Evolutionary conservation across 2,888 invertebrate species (phyloP), one percentile per base, ranked within the genome.

Genomic region (Minunthozetes semirufus): DNA sequence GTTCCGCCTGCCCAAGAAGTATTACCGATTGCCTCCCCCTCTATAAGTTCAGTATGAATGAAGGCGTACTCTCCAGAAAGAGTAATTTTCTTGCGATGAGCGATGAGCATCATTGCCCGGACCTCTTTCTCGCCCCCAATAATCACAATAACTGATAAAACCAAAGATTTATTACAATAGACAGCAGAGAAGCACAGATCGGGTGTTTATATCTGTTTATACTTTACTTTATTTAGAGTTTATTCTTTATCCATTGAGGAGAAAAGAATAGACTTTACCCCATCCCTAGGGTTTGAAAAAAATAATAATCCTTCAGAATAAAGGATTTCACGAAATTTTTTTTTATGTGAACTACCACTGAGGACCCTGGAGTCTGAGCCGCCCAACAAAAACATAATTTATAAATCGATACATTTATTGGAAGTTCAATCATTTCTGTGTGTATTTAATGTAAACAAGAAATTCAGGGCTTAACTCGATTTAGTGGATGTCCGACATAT

Each of bases 81-180:
- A 19, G 78, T 79, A 76, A 79, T 78, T n/a, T 75, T 75, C 53
- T 78, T 59, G 9, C 66, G 59, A 46, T 77, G 77, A 19, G 79
- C 79, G 27, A 77, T 77, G 42, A 78, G 46, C 76, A 79, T 73
- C 78, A 79, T 79, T 15, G 76, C 68, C 5, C 79, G 73, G 0
- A 79, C 79, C 13, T 79, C 79, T 72, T 76, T 77, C 22, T 79
- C 79, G 0, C 79, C 79, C 1, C 79, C 79, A 42, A 79, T 76
- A 19, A 79, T 79, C 2, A 79, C 77, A 27, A 79, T 76, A 42
- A 79, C 79, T 79, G 38, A 59, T 29, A 50, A 70, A 29, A 27
- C 15, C 9, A 61, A 56, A 53, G 8, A 19, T n/a, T 19, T n/a
- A n/a, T 72, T 56, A 72, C 48, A 17, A 66, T n/a, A n/a, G n/a